phyloP scores from a whole-genome alignment of 37 sponge, comb jelly and placozoan genomes.

The Spongia lamella region DNA sequence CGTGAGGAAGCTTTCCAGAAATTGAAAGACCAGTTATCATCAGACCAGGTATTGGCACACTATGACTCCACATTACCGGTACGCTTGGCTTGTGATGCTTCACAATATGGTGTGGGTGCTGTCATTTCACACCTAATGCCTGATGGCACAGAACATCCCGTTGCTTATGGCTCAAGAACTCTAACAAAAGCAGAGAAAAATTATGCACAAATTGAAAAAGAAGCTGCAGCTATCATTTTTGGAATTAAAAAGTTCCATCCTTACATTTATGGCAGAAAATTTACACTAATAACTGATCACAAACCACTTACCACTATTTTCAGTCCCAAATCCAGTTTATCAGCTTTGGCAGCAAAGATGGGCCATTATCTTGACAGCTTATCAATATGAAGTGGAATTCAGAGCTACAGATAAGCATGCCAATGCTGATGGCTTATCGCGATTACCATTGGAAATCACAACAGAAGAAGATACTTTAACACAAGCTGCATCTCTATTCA shows the following conservation, averaged over 20 bases:
- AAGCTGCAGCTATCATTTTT: too few relatives aligned
- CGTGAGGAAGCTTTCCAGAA: background rate
- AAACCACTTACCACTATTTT: too few relatives aligned
- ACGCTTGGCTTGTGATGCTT: background rate
- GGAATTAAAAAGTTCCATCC: background rate
- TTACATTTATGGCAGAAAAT: background rate
- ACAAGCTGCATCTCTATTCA: too few relatives aligned
- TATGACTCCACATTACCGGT: conserved; percentile 2
- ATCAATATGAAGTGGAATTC: too few relatives aligned
- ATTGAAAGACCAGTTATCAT: conserved; percentile 1
- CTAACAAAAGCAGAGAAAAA: too few relatives aligned
- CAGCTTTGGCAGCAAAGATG: background rate
- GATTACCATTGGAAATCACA: too few relatives aligned
- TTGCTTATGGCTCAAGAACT: conserved; percentile 8
- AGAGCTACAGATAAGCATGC: too few relatives aligned
- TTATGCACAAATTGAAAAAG: too few relatives aligned
- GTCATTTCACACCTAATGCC: conserved; percentile 11
- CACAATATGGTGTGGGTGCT: conserved; percentile 20
- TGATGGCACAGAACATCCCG: conserved; percentile 8
- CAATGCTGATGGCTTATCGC: too few relatives aligned
- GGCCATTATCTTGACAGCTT: too few relatives aligned
- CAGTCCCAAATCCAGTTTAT: background rate
- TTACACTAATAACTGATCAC: too few relatives aligned
- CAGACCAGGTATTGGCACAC: background rate
- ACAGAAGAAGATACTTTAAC: too few relatives aligned